Conservation (phyloP, 1,140 invertebrate genomes). For the Amphibalanus amphitrite region DNA sequence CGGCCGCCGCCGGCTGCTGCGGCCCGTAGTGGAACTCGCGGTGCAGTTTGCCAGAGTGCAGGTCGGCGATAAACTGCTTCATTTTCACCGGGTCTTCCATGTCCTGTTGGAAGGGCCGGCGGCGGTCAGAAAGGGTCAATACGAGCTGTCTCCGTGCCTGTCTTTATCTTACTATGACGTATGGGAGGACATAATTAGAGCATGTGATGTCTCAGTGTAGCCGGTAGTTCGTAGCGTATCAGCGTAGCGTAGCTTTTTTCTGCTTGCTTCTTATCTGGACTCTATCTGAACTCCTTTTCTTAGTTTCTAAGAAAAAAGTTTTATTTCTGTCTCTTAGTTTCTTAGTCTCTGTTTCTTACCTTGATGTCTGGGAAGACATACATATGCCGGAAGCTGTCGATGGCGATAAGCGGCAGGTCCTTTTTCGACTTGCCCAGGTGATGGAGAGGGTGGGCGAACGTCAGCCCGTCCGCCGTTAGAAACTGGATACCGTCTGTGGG, state of each 20-base stretch:
- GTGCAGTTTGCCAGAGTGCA: conserved; percentile 95
- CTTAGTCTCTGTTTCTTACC: conserved; percentile 31
- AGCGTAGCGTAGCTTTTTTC: no score
- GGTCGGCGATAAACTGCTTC: conserved; percentile 74
- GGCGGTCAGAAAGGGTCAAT: no score
- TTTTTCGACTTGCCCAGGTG: conserved; percentile 80
- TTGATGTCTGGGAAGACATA: conserved; percentile 62
- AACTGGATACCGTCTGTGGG: conserved; percentile 87
- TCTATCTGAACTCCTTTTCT: no score
- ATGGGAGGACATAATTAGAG: no score
- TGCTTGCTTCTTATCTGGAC: no score
- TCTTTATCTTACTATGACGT: no score
- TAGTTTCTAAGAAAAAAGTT: no score
- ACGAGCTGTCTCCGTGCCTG: no score
- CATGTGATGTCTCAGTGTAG: no score
- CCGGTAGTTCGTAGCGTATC: no score
- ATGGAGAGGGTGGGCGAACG: conserved; percentile 94
- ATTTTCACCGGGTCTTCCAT: conserved; percentile 65
- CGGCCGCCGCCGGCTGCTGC: conserved; percentile 35
- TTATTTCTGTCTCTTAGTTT: no score
- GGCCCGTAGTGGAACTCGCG: conserved; percentile 97
- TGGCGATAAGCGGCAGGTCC: conserved; percentile 91
- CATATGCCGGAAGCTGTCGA: conserved; percentile 99
- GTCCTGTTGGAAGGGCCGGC: no score
- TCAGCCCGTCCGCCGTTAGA: conserved; percentile 84